Evolutionary conservation across 2,113 vertebrate species (phyloP).

Genomic region (Phalacrocorax brasilianus): DNA sequence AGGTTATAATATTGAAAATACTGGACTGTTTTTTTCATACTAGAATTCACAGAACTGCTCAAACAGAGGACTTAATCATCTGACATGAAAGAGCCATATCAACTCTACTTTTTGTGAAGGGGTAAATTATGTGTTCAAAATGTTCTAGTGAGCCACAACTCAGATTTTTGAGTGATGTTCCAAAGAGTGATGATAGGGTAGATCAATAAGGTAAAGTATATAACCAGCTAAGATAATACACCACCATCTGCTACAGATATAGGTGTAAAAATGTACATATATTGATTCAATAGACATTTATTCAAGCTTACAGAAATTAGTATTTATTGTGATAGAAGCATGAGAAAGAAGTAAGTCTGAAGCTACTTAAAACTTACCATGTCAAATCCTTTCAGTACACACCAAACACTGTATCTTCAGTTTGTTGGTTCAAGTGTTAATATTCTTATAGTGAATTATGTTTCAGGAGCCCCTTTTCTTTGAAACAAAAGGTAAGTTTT

Average conservation of each 20-base stretch:
- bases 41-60: not conserved
- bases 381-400: not conserved
- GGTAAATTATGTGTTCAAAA: not conserved
- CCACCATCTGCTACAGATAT: not conserved
- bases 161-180: not conserved
- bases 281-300: not conserved
- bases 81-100: not conserved
- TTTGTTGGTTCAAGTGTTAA: not conserved
- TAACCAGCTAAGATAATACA: not conserved
- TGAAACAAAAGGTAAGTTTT: not conserved
- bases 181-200: not conserved
- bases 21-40: not conserved
- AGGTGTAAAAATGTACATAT: not conserved
- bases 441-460: not conserved
- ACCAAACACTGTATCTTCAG: not conserved
- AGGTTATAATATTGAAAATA: not conserved
- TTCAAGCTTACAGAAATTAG: not conserved
- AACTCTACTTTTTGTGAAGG: not conserved
- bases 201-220: not conserved
- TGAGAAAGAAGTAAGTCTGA: not conserved
- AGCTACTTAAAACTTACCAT: not conserved
- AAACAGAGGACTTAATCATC: not conserved
- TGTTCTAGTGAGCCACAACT: not conserved
- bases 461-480: not conserved
- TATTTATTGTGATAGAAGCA: not conserved